Evolutionary conservation across 2,797 vertebrate genomes (phyloP).

Genomic region (Ptychadena robeensis): DNA sequence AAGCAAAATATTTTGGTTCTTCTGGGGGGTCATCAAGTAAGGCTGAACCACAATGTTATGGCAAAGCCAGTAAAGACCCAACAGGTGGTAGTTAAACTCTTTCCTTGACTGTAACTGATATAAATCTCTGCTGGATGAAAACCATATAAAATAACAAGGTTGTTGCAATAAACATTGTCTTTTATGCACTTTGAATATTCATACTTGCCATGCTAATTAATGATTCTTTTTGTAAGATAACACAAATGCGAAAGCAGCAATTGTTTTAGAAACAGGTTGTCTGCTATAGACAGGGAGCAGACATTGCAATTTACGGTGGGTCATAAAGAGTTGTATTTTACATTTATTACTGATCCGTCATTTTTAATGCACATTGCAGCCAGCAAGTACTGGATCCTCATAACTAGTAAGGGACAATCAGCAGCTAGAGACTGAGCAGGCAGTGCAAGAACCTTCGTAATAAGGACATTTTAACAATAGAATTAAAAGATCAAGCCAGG

Average conservation of each 20-base stretch:
- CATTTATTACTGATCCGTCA: constrained; percentile 11
- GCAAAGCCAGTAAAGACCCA: neutral
- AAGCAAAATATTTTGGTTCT: too few species aligned
- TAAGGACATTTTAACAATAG: constrained; percentile 21
- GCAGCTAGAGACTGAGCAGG: neutral
- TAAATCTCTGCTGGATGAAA: neutral
- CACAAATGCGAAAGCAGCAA: neutral
- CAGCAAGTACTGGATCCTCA: neutral
- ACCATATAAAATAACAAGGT: neutral
- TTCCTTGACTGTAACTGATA: neutral
- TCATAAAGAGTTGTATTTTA: constrained; percentile 47
- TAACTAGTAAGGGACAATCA: neutral
- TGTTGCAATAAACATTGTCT: neutral
- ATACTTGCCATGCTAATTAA: neutral
- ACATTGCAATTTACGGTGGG: constrained; percentile 6
- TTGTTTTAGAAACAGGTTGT: neutral
- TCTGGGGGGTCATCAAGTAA: too few species aligned
- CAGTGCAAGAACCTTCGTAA: neutral
- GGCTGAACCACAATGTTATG: neutral
- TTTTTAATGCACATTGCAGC: constrained; percentile 6
- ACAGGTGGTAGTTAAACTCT: neutral
- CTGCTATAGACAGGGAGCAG: neutral
- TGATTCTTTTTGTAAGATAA: neutral
- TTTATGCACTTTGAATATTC: neutral
- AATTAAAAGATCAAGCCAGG: constrained; percentile 20